These are phyloP conservation scores for Peromyscus eremicus DNA, from an alignment of 2,797 vertebrate species.

Conservation along the genomic window DNA sequence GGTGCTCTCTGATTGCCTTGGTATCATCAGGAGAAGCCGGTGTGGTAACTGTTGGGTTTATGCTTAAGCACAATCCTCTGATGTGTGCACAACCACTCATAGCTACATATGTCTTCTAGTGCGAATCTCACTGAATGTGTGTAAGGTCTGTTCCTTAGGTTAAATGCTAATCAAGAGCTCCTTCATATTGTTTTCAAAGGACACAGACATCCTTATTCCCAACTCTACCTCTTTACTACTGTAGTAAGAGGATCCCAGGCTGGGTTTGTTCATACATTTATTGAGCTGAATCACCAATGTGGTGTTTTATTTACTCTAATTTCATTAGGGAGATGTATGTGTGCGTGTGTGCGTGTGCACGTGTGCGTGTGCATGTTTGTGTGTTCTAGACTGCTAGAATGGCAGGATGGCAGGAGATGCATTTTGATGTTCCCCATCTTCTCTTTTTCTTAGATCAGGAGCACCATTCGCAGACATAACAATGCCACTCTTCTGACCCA, in stretches of 20 bases:
- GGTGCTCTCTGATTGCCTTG: no score
- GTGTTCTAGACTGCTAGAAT: neutral
- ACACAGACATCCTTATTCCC: neutral
- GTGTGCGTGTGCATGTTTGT: no score
- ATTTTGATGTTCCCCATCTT: constrained; percentile 54
- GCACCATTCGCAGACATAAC: constrained; percentile 67
- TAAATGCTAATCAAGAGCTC: neutral
- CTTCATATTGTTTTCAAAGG: neutral
- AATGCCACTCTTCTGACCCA: no score
- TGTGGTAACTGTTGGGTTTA: neutral
- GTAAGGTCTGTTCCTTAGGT: neutral
- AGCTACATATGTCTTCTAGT: neutral
- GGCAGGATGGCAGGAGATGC: neutral
- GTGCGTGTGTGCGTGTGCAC: no score
- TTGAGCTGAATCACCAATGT: neutral
- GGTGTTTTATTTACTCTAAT: neutral
- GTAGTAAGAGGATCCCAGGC: neutral
- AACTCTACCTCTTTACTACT: no score
- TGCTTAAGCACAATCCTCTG: neutral
- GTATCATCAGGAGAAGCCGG: neutral
- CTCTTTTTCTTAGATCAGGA: constrained; percentile 53
- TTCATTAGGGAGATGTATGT: neutral
- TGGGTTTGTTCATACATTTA: neutral
- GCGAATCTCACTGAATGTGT: neutral
- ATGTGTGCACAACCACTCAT: neutral